Conservation (phyloP, 2,888 invertebrate genomes). For the Gortyna flavago region DNA sequence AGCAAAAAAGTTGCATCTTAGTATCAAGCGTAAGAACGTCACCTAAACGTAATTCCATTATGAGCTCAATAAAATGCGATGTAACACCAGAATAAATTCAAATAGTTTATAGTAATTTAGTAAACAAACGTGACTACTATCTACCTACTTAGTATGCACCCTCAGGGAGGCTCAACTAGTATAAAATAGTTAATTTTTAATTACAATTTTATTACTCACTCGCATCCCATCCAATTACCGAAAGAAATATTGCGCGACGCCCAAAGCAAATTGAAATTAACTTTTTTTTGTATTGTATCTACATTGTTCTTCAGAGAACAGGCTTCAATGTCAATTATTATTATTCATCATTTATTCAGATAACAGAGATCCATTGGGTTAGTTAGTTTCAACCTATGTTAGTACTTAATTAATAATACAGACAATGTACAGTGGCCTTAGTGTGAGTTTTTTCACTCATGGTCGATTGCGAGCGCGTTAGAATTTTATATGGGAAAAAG, state of each 20-base stretch:
- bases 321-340: neutral
- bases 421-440: no score
- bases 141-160: constrained; percentile 88
- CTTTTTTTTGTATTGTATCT: constrained; percentile 34
- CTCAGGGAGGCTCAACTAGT: constrained; percentile 82
- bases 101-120: constrained; percentile 86
- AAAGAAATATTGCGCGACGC: constrained; percentile 82
- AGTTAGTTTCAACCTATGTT: no score
- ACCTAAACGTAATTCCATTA: constrained; percentile 66
- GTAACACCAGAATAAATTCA: constrained; percentile 81
- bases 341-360: no score
- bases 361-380: no score
- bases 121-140: constrained; percentile 84
- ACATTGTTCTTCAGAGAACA: constrained; percentile 25
- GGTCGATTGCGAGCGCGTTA: no score
- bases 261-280: constrained; percentile 76
- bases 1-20: neutral
- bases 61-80: constrained; percentile 71
- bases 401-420: no score
- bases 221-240: constrained; percentile 88
- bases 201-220: constrained; percentile 88
- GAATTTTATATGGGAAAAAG: no score
- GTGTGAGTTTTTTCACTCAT: no score
- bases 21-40: constrained; percentile 7
- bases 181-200: constrained; percentile 90